phyloP scores from a whole-genome alignment of 2,888 invertebrate genomes.

The Orthosia incerta region DNA sequence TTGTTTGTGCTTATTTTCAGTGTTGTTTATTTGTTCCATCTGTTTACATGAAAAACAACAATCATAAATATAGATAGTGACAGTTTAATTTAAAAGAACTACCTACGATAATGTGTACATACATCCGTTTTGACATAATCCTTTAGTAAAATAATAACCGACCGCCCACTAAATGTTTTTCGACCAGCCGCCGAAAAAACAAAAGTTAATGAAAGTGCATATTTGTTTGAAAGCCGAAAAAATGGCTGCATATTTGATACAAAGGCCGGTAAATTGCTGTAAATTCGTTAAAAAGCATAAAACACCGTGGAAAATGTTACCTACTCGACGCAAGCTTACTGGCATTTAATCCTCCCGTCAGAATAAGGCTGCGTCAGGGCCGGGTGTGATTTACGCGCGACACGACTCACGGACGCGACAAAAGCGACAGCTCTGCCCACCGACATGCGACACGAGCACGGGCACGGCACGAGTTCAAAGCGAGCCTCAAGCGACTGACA shows the following conservation, averaged over 20 bases:
- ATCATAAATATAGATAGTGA: neutral
- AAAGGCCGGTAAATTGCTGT: constrained; percentile 50
- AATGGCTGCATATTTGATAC: constrained; percentile 47
- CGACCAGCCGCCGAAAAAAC: neutral
- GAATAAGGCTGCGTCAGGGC: constrained; percentile 60
- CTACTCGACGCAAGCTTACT: constrained; percentile 44
- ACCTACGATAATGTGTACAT: neutral
- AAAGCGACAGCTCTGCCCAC: constrained; percentile 57
- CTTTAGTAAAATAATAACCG: constrained; percentile 24
- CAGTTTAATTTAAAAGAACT: neutral
- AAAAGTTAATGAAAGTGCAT: constrained; percentile 27
- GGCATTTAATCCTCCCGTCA: constrained; percentile 62
- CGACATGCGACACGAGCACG: constrained; percentile 25
- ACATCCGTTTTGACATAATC: neutral
- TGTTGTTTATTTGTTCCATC: neutral
- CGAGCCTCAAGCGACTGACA: constrained; percentile 52
- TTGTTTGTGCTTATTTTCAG: neutral
- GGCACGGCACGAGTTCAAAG: constrained; percentile 54
- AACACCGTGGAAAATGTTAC: constrained; percentile 56
- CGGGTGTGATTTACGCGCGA: constrained; percentile 63
- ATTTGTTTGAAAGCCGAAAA: constrained; percentile 43
- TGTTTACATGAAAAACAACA: too few species aligned
- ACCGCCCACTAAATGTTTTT: constrained; percentile 27
- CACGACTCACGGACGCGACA: constrained; percentile 44
- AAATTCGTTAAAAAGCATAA: constrained; percentile 60